Conservation (phyloP, 92 coral and sea anemone genomes). For the Galaxea fascicularis region DNA sequence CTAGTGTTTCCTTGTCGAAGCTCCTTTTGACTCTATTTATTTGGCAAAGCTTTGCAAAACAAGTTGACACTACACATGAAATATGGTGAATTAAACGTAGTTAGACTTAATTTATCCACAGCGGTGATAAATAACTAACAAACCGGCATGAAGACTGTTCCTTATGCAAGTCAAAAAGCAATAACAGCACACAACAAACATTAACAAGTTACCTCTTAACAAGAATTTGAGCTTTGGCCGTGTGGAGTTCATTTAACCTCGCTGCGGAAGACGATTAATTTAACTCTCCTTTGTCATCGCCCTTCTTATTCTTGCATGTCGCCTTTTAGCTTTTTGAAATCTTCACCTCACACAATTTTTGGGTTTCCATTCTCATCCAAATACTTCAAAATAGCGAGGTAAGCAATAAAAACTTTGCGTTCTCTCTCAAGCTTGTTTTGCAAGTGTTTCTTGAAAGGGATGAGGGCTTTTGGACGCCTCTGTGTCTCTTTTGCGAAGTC, state of each 20-base stretch:
- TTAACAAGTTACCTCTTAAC: too few species aligned
- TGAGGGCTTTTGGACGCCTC: too few species aligned
- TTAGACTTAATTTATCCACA: conserved; percentile 4
- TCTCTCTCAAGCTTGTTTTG: too few species aligned
- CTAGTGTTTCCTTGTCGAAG: not conserved
- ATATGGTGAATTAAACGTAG: not conserved
- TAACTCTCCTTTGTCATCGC: not conserved
- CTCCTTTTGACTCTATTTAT: not conserved
- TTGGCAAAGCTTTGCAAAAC: not conserved
- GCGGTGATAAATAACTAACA: not conserved
- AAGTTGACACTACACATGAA: not conserved
- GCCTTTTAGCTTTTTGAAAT: not conserved
- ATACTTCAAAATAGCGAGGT: conserved; percentile 12
- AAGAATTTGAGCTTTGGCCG: not conserved
- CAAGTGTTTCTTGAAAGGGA: too few species aligned
- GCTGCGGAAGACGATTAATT: conserved; percentile 5
- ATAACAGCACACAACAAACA: conserved; percentile 1
- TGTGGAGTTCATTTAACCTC: conserved; percentile 5
- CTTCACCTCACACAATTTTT: not conserved
- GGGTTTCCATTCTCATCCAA: too few species aligned
- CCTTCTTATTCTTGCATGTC: not conserved
- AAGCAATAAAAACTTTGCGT: conserved; percentile 5
- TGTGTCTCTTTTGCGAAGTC: too few species aligned
- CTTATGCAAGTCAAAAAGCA: not conserved
- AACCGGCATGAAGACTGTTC: not conserved